A percentile compares a stretch with the other conserved stretches of the same genome.
Conservation (phyloP, 2,797 vertebrate species). For the Takifugu rubripes region DNA sequence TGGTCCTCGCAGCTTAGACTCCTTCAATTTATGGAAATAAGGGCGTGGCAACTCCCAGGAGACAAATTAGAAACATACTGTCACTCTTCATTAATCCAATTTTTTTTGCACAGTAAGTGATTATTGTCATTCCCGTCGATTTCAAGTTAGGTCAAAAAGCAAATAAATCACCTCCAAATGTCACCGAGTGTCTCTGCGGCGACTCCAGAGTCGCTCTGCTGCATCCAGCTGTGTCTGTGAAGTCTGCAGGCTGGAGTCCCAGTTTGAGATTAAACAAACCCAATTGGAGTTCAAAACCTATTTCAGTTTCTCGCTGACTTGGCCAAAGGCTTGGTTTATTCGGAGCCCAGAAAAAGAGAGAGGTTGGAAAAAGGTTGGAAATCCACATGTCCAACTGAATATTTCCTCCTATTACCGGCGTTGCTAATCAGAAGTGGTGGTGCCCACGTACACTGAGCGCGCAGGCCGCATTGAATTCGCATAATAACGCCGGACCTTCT, state of each 20-base stretch:
- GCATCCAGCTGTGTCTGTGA: slow-evolving; percentile 33
- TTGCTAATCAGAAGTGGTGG: slow-evolving; percentile 60
- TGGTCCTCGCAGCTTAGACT: slow-evolving; percentile 39
- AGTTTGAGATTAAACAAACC: slow-evolving; percentile 52
- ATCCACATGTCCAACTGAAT: slow-evolving; percentile 59
- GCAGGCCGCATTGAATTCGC: slow-evolving; percentile 40
- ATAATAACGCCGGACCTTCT: slow-evolving; percentile 45
- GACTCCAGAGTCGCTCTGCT: slow-evolving; percentile 19
- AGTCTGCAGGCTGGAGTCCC: slow-evolving; percentile 45
- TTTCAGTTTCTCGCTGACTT: slow-evolving; percentile 47
- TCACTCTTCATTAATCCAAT: slow-evolving; percentile 43
- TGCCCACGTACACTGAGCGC: slow-evolving; percentile 55
- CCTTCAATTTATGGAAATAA: slow-evolving; percentile 56
- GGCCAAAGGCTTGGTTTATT: slow-evolving; percentile 47
- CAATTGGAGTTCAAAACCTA: slow-evolving; percentile 45
- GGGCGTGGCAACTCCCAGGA: slow-evolving; percentile 61
- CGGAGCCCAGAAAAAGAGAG: slow-evolving; percentile 54
- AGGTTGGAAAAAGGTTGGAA: slow-evolving; percentile 55
- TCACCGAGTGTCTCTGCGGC: slow-evolving; percentile 10
- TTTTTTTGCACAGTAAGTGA: slow-evolving; percentile 35
- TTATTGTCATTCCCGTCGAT: slow-evolving; percentile 48
- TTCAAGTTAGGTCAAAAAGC: slow-evolving; percentile 39
- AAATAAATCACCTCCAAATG: slow-evolving; percentile 41
- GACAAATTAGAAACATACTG: slow-evolving; percentile 46
- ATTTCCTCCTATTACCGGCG: slow-evolving; percentile 66